Evolutionary conservation across 2,888 invertebrate species (phyloP).

Genomic region (Xanthostigma xanthostigma): DNA sequence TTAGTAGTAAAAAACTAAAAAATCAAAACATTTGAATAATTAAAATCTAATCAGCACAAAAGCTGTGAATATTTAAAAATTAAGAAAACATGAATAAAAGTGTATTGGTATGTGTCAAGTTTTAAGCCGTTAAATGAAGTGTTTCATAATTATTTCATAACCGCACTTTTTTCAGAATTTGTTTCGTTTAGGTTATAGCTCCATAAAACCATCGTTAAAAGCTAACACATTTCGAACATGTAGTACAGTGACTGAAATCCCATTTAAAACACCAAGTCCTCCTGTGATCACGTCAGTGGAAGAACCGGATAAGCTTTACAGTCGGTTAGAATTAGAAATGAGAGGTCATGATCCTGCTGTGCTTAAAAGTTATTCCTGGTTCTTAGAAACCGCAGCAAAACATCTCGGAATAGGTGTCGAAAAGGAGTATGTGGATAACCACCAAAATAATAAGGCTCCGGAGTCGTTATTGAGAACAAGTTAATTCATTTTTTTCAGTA

Average conservation of each 20-base stretch:
- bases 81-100: too few relatives aligned
- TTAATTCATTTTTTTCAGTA: conserved; percentile 1
- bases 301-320: conserved; percentile 63
- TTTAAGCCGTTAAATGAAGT: too few relatives aligned
- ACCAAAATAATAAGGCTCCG: background rate
- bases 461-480: background rate
- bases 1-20: too few relatives aligned
- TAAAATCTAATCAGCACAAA: too few relatives aligned
- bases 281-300: background rate
- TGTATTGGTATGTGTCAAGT: too few relatives aligned
- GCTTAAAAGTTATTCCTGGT: conserved; percentile 74
- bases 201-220: background rate
- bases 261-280: background rate
- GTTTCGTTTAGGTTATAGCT: background rate
- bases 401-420: conserved; percentile 66
- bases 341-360: conserved; percentile 79
- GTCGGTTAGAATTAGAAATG: conserved; percentile 70
- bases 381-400: conserved; percentile 63
- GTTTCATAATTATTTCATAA: too few relatives aligned
- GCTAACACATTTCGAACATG: background rate
- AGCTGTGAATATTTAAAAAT: too few relatives aligned
- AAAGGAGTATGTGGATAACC: conserved; percentile 32
- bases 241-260: background rate
- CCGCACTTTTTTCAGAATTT: background rate
- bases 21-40: too few relatives aligned